Conservation (phyloP, 92 coral and sea anemone species). For the Porites cylindrica region DNA sequence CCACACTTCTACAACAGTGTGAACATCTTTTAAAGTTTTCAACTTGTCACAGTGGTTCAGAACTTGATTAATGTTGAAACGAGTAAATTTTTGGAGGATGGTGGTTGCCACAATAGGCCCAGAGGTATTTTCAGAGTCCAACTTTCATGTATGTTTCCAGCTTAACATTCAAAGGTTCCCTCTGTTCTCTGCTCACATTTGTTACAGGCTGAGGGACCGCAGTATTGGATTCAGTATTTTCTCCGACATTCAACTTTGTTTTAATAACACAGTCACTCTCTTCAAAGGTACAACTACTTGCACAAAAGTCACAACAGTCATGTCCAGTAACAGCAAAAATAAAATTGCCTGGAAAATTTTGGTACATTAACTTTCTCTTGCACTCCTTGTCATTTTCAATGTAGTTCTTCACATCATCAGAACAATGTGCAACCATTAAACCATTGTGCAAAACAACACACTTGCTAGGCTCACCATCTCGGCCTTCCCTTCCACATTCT, state of each 20-base stretch:
- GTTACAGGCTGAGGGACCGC: too few relatives aligned
- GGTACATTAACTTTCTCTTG: slow-evolving; percentile 42
- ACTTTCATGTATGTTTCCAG: slow-evolving; percentile 30
- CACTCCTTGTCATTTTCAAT: slow-evolving; percentile 38
- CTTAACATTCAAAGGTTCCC: neutral
- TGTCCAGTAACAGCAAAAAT: slow-evolving; percentile 32
- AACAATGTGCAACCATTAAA: slow-evolving; percentile 59
- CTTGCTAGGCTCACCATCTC: slow-evolving; percentile 65
- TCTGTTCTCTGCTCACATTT: too few relatives aligned
- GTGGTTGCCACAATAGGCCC: slow-evolving; percentile 28
- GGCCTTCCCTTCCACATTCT: slow-evolving; percentile 69
- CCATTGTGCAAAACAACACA: slow-evolving; percentile 69
- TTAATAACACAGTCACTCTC: too few relatives aligned
- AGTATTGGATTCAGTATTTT: neutral
- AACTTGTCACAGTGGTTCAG: slow-evolving; percentile 46
- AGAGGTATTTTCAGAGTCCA: slow-evolving; percentile 4
- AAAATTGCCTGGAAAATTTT: slow-evolving; percentile 54
- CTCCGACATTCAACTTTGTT: slow-evolving; percentile 34
- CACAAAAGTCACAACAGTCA: slow-evolving; percentile 5
- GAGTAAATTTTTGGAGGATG: slow-evolving; percentile 45
- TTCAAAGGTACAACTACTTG: too few relatives aligned
- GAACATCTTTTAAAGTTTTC: slow-evolving; percentile 47
- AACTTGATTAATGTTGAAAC: slow-evolving; percentile 40
- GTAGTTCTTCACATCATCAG: slow-evolving; percentile 56
- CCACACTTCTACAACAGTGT: slow-evolving; percentile 64